phyloP scores from a whole-genome alignment of 2,113 vertebrate species.

The Columba janthina region DNA sequence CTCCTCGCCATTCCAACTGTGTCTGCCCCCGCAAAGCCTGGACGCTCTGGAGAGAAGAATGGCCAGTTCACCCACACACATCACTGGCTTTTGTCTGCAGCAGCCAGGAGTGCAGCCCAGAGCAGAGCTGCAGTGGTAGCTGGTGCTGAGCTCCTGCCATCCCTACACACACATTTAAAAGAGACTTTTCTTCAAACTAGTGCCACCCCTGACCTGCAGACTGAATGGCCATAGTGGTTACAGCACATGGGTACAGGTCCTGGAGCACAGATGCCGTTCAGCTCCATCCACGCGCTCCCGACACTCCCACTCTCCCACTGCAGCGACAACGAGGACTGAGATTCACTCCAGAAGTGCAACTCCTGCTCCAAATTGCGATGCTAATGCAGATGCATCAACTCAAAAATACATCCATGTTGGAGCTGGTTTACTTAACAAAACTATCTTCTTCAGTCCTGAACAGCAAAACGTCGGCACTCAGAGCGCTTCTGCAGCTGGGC shows the following conservation, averaged over 20 bases:
- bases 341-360: neutral
- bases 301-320: accelerated
- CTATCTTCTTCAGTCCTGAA: neutral
- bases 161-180: neutral
- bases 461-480: neutral
- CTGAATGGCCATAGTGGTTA: accelerated
- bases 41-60: accelerated
- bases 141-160: neutral
- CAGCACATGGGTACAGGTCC: neutral
- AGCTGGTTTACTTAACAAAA: neutral
- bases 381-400: neutral
- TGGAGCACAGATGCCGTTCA: neutral
- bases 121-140: accelerated
- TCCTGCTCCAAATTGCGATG: neutral
- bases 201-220: neutral
- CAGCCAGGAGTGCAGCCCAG: neutral
- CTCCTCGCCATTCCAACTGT: neutral
- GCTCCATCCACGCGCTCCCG: accelerated
- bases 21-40: neutral
- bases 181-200: neutral
- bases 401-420: accelerated
- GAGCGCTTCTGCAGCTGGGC: neutral
- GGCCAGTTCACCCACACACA: neutral
- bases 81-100: neutral
- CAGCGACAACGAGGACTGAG: accelerated